Evolutionary conservation across 2,797 vertebrate genomes (phyloP), one percentile per base, ranked within the genome.

Genomic region (Leptatherina wallacei): DNA sequence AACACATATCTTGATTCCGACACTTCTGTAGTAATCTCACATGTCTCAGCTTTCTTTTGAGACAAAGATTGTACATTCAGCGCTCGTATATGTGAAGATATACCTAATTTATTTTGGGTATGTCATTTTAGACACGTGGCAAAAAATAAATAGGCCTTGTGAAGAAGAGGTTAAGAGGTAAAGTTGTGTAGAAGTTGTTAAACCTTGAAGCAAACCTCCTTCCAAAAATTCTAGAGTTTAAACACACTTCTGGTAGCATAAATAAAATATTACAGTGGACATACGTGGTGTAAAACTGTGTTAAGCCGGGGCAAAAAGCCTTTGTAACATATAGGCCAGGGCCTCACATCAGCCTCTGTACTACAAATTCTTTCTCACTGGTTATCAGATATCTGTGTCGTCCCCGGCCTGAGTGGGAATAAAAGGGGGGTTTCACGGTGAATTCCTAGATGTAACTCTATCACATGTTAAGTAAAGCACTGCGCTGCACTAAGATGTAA

Each of bases 361-460:
- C 79, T 73, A 85, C 91, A 89, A 87, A 86, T 90, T 91, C 86
- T 85, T 89, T 92, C 89, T 91, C 89, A 89, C 88, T 91, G 89
- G 91, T 91, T 91, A 93, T 92, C 92, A 88, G 92, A 90, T 94
- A 86, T 90, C 90, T 85, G 87, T 85, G 86, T 86, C 76, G 81
- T 90, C 87, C 82, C 81, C 65, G 44, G 88, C 69, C 81, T 69
- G 70, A 84, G 79, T 78, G 88, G 84, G 85, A 91, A 93, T 93
- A 91, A 94, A 94, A 93, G 89, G 88, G 87, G 88, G 91, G 89
- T 91, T 93, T 94, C 92, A 93, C 85, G 55, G 85, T 56, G 86
- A 89, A 93, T 94, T 93, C 92, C 89, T 93, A 22, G 71, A 82
- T 88, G 94, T 93, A 95, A 95, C 89, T 85, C 89, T 80, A 95